These are phyloP conservation scores for Thereva nobilitata DNA, from an alignment of 2,888 invertebrate genomes.

Conservation along the genomic window DNA sequence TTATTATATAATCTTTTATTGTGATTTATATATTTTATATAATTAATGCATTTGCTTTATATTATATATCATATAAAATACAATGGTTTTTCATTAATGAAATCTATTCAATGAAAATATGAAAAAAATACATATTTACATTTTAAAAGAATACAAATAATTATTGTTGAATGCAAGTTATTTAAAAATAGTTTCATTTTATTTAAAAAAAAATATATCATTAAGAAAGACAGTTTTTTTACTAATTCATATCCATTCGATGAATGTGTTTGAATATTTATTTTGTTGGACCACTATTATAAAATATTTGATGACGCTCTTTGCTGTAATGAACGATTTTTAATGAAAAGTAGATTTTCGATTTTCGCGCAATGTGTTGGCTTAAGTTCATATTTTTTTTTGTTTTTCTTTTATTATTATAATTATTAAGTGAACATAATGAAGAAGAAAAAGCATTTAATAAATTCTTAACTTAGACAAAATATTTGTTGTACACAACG, in stretches of 20 bases:
- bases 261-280: too few relatives aligned
- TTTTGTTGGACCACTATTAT: too few relatives aligned
- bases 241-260: too few relatives aligned
- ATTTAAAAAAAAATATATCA: too few relatives aligned
- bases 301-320: too few relatives aligned
- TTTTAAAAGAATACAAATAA: background rate
- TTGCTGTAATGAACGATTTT: conserved; percentile 1
- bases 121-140: background rate
- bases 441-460: conserved; percentile 7
- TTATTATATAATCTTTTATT: conserved; percentile 24
- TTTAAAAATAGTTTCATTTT: too few relatives aligned
- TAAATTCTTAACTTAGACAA: conserved; percentile 14
- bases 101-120: conserved; percentile 9
- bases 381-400: conserved; percentile 16
- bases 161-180: background rate
- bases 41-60: conserved; percentile 8
- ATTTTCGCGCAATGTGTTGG: conserved; percentile 5
- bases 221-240: too few relatives aligned
- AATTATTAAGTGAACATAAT: conserved; percentile 15
- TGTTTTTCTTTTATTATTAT: conserved; percentile 8
- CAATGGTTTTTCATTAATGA: conserved; percentile 20
- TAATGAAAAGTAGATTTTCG: background rate
- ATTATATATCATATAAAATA: conserved; percentile 32
- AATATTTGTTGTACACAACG: conserved; percentile 21
- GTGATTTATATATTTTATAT: too few relatives aligned